A percentile compares a stretch with the other conserved stretches of the same genome.
phyloP scores from a whole-genome alignment of 2,888 invertebrate species.

The Cheilosia vulpina region DNA sequence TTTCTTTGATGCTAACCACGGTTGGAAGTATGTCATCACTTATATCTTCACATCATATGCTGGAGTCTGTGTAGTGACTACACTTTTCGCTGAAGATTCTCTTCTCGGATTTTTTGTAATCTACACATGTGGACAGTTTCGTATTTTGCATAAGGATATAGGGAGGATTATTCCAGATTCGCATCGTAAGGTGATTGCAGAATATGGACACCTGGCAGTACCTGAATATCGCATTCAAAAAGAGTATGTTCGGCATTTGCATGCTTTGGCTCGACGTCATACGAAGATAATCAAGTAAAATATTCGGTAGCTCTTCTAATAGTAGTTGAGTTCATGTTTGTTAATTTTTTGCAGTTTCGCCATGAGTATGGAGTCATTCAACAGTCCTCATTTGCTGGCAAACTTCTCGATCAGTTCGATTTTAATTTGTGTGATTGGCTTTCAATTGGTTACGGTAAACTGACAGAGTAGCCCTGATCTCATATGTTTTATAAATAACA shows the following conservation, averaged over 20 bases:
- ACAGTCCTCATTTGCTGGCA: slow-evolving; percentile 81
- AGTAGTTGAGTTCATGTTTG: not conserved
- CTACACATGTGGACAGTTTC: slow-evolving; percentile 82
- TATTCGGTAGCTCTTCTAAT: no score
- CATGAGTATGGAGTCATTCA: slow-evolving; percentile 80
- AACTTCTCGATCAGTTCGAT: slow-evolving; percentile 82
- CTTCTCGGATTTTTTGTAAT: slow-evolving; percentile 82
- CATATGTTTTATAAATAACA: no score
- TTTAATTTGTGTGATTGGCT: slow-evolving; percentile 83
- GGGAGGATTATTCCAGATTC: slow-evolving; percentile 76
- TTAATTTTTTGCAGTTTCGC: slow-evolving; percentile 78
- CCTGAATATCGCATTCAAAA: slow-evolving; percentile 62
- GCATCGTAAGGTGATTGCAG: slow-evolving; percentile 59
- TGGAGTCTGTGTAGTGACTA: slow-evolving; percentile 82
- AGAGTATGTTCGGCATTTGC: slow-evolving; percentile 76
- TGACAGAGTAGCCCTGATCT: no score
- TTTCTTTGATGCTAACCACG: slow-evolving; percentile 80
- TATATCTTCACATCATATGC: slow-evolving; percentile 82
- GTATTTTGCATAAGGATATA: slow-evolving; percentile 80
- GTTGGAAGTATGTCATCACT: slow-evolving; percentile 79
- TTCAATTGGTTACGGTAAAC: slow-evolving; percentile 81
- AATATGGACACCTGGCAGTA: slow-evolving; percentile 33
- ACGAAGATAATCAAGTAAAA: slow-evolving; percentile 80
- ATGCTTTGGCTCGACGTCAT: slow-evolving; percentile 79
- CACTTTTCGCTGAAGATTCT: slow-evolving; percentile 82